Evolutionary conservation across 2,113 vertebrate genomes (phyloP), one percentile per base, ranked within the genome.

Genomic region (Paramormyrops kingsleyae): DNA sequence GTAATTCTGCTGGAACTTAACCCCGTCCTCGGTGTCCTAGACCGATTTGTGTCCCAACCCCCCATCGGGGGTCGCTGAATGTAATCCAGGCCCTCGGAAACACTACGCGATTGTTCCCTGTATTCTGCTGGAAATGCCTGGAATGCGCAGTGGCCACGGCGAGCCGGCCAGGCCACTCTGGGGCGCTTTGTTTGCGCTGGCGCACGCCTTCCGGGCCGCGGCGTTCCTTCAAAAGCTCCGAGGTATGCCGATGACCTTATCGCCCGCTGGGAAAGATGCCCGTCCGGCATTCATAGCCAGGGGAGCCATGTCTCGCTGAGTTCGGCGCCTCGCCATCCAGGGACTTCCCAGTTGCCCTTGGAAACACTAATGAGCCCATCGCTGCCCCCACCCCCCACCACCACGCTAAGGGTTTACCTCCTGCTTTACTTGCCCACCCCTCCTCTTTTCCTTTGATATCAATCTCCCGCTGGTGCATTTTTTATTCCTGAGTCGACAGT

Each of bases 101-200:
- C 80, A 89, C 52, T 89, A 17, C 46, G 56, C 24, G 13, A 85
- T 89, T 89, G 53, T 89, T 86, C 53, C 42, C 10, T 21, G 62
- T 87, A 88, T 89, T 83, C 88, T 83, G 44, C 42, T 53, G 88
- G 24, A 89, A 83, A 89, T 83, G 66, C 19, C 27, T 39, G 88
- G 74, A 89, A 89, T 89, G 88, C 50, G 49, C 15, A 12, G 70
- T 42, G 88, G 49, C 49, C n/a, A 27, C 49, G n/a, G 31, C 47
- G 15, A 39, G 85, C 50, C 85, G 3, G 85, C 85, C 42, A 42
- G 88, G 27, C 86, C 27, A 42, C 84, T 56, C 5, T 19, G 86
- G 50, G 86, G 35, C 49, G 2, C 50, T 27, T 56, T 66, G 87
- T 88, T 88, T 24, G 7, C 8, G 31, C 21, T 8, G 15, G 39